A percentile compares a stretch with the other conserved stretches of the same genome.
These are phyloP conservation scores for Tenthredo amoena DNA, from an alignment of 2,888 invertebrate genomes.

Conservation along the genomic window DNA sequence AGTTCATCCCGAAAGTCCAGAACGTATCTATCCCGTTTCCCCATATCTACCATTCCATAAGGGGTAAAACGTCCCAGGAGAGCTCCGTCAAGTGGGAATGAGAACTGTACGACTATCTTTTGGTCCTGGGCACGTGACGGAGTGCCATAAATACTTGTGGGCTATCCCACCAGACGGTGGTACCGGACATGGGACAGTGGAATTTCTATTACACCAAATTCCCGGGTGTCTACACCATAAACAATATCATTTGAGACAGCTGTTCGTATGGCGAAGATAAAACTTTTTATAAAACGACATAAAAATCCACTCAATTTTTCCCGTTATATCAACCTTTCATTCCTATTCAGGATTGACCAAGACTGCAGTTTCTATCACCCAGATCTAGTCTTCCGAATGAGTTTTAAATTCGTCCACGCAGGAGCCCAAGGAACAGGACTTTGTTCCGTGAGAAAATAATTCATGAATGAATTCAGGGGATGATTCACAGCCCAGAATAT, in stretches of 20 bases:
- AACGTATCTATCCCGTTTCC: conserved; percentile 9
- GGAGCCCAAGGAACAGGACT: conserved; percentile 68
- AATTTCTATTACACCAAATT: conserved; percentile 74
- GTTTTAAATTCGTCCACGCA: conserved; percentile 60
- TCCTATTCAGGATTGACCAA: not conserved
- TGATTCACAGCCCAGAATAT: not conserved
- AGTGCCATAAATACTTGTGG: conserved; percentile 60
- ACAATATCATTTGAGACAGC: conserved; percentile 66
- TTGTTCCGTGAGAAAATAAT: conserved; percentile 69
- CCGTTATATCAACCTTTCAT: not conserved
- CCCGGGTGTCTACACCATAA: conserved; percentile 69
- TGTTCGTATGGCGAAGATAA: not conserved
- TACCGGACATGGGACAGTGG: conserved; percentile 62
- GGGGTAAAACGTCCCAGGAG: not conserved
- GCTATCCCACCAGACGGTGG: not conserved
- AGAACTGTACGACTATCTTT: conserved; percentile 32
- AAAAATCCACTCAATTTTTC: not conserved
- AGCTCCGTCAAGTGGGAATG: conserved; percentile 20
- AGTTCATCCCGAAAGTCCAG: not conserved
- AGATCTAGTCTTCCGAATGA: not conserved
- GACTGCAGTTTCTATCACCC: not conserved
- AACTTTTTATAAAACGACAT: not conserved
- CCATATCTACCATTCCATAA: not conserved
- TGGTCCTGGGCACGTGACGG: conserved; percentile 33
- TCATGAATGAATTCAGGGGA: conserved; percentile 64